Evolutionary conservation across 2,797 vertebrate species (phyloP), one percentile per base, ranked within the genome.

Genomic region (Danionella dracula): DNA sequence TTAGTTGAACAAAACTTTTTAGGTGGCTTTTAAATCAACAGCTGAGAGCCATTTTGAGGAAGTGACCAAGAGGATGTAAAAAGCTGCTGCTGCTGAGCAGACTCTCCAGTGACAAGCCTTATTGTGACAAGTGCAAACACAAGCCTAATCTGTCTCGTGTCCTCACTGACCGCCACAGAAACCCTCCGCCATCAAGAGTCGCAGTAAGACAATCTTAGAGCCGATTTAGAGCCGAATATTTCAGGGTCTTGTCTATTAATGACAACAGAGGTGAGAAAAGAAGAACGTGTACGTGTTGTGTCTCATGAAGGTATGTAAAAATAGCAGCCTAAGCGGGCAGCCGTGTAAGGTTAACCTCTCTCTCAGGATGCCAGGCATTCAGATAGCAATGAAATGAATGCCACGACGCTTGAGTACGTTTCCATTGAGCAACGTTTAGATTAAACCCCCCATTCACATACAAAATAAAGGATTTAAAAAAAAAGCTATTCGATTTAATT

Each of bases 101-200:
- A 32, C 48, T 50, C 29, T 44, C 21, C 34, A 51, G 35, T 32
- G 35, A 63, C 46, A 41, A 31, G 37, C 13, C 40, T 41, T 20
- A 41, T 50, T 63, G 60, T 63, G 60, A 63, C 60, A 63, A 16
- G 35, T 63, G 60, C 60, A 19, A 48, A 49, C 20, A 4, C 32
- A 61, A 51, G 15, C 3, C 35, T 51, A 20, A 63, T 17, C 19
- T 32, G 41, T 12, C n/a, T 12, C 20, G 17, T 27, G 35, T 56
- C 38, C 44, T 46, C 5, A 19, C 5, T 42, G 48, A 38, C n/a
- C 7, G 29, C 41, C 20, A 15, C 10, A 1, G n/a, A 45, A 20
- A 23, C 17, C 13, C 35, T 46, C 9, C 21, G 11, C n/a, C 4
- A 3, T 3, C 19, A 12, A 41, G 40, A 41, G 8, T 12, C 35